Conservation (phyloP, 2,113 vertebrate species). For the Oreochromis spilurus region DNA sequence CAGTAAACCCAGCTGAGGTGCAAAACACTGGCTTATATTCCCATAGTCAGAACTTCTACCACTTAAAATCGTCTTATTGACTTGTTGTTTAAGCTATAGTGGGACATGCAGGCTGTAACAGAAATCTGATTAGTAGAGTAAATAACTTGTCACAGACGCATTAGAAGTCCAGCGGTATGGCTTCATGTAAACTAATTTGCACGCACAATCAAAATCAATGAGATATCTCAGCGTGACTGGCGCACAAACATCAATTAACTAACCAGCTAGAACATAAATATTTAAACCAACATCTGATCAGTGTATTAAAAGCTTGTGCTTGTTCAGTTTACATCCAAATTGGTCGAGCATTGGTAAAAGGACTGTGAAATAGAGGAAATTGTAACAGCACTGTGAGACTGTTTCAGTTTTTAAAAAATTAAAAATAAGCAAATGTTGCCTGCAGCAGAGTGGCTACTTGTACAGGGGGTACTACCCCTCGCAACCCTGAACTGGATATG, state of each 20-base stretch:
- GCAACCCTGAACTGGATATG: neutral
- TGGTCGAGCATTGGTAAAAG: neutral
- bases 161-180: neutral
- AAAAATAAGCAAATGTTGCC: neutral
- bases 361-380: neutral
- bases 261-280: neutral
- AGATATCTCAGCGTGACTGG: neutral
- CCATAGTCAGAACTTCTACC: neutral
- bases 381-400: neutral
- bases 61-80: neutral
- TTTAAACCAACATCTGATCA: neutral
- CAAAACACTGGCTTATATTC: neutral
- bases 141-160: neutral
- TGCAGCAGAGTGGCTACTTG: neutral
- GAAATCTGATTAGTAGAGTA: neutral
- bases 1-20: neutral
- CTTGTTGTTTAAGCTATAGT: neutral
- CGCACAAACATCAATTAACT: neutral
- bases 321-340: neutral
- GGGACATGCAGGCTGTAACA: neutral
- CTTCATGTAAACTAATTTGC: neutral
- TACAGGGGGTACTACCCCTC: neutral
- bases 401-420: fast-evolving
- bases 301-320: neutral
- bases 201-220: neutral